phyloP scores from a whole-genome alignment of 2,888 invertebrate species.

The Seira sanloemensis region DNA sequence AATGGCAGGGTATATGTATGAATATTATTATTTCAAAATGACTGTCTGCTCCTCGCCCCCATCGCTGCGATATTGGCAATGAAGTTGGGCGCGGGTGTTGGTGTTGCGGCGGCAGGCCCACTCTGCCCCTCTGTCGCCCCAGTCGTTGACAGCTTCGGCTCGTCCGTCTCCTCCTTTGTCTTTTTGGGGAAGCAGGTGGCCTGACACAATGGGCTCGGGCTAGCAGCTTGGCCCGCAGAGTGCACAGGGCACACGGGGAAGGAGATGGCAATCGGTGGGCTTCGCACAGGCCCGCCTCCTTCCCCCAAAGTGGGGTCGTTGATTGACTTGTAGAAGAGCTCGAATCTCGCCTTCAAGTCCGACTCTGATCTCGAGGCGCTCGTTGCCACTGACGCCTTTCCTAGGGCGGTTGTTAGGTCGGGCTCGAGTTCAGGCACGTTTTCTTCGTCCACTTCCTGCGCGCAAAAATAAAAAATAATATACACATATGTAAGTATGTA shows the following conservation, averaged over 20 bases:
- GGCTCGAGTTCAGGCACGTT: conserved; percentile 76
- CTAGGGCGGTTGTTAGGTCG: conserved; percentile 64
- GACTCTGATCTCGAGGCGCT: conserved; percentile 77
- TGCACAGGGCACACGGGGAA: conserved; percentile 58
- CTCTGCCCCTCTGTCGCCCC: not conserved
- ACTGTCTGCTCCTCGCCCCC: conserved; percentile 55
- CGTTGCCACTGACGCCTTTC: conserved; percentile 37
- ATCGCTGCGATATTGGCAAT: conserved; percentile 48
- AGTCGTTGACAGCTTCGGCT: not conserved
- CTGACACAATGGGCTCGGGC: conserved; percentile 46
- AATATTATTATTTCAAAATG: conserved; percentile 43
- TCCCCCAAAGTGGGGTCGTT: conserved; percentile 45
- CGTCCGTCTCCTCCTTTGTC: not conserved
- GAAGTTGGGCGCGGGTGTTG: conserved; percentile 13
- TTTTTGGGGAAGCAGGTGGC: conserved; percentile 45
- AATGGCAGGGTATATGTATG: too few relatives aligned
- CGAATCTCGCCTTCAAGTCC: conserved; percentile 79
- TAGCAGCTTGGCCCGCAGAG: conserved; percentile 22
- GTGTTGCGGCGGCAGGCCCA: not conserved
- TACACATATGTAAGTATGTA: not conserved
- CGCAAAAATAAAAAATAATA: conserved; percentile 37
- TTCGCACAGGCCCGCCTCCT: conserved; percentile 20
- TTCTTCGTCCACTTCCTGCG: conserved; percentile 84
- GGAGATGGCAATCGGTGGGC: conserved; percentile 56
- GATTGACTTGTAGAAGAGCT: conserved; percentile 77